Percentiles rank a stretch among this genome's conserved stretches.
Evolutionary conservation across 2,888 invertebrate species (phyloP).

Genomic region (Idaea biselata): DNA sequence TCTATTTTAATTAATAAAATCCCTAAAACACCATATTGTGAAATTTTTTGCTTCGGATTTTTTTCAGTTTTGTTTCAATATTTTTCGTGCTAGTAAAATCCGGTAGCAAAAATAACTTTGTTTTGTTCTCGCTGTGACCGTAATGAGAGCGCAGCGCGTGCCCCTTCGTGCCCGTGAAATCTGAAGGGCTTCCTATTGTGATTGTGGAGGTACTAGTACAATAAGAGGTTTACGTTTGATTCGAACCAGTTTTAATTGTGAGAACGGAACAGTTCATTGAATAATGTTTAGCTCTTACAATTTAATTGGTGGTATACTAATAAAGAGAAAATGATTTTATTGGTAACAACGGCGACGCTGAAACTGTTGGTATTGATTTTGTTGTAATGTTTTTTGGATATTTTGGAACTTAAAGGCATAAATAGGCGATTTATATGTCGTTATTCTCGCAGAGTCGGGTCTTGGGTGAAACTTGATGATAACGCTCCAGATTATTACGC

Average conservation of each 20-base stretch:
- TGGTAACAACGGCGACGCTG: too few species aligned
- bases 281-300: not conserved
- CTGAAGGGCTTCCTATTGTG: slow-evolving; percentile 41
- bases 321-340: too few species aligned
- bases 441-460: too few species aligned
- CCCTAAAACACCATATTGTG: too few species aligned
- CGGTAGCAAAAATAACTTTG: not conserved
- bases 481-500: too few species aligned
- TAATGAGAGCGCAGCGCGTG: slow-evolving; percentile 63
- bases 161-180: slow-evolving; percentile 44
- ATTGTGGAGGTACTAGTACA: not conserved
- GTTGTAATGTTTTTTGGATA: too few species aligned
- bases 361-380: too few species aligned
- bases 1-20: too few species aligned
- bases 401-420: too few species aligned
- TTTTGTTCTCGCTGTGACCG: slow-evolving; percentile 34
- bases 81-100: not conserved
- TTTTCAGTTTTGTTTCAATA: not conserved
- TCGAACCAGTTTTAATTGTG: not conserved
- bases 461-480: too few species aligned
- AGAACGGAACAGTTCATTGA: not conserved
- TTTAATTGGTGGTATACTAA: not conserved
- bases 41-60: too few species aligned
- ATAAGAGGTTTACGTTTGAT: slow-evolving; percentile 1
- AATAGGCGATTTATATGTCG: too few species aligned